Base-by-base conservation (phyloP, 2,888 invertebrate species). In the Sesamia inferens region DNA sequence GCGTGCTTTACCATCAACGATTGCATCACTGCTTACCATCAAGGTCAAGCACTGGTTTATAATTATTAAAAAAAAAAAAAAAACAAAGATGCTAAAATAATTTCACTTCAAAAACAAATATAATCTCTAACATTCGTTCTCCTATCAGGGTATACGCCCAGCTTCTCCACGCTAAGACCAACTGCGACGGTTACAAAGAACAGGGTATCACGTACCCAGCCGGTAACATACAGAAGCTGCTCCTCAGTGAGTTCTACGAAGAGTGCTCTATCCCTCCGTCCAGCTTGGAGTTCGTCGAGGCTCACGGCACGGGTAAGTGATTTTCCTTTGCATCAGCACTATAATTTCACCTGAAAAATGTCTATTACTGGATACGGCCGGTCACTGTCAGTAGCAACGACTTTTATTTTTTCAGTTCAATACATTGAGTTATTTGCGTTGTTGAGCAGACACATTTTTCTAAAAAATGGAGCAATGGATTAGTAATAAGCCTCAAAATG, bases 231-330 rank as follows among this genome's bases (percentile, higher is more conserved):
- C 97, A 98, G 91, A 97, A 97, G 79, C 91, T 96, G 75, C 92
- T 98, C 0, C 92, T 97, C 0, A 92, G 94, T 0, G 97, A 97
- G 87, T 97, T 97, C 88, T 97, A 97, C 87, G 94, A 97, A 64
- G 97, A 97, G 89, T 97, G 98, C 81, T 96, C 97, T 62, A 93
- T 99, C 22, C 97, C 97, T 73, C 98, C 99, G 0, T 93, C 94
- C 6, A 93, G 95, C 1, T 95, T 99, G 70, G 97, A 97, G 83
- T 99, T 97, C 90, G 97, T 99, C 3, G 99, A 99, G 92, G 98
- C 99, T 69, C 99, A 99, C 86, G 98, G 98, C 81, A 98, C 98
- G 72, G 98, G 98, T 96, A 81, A 79, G 64, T n/a, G 16, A 0
- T 1, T 10, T 13, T 5, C 2, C 10, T 42, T 68, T 22, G 2